These are phyloP conservation scores for Drosophila micromelanica DNA, from an alignment of 1,140 invertebrate genomes.

Conservation along the genomic window DNA sequence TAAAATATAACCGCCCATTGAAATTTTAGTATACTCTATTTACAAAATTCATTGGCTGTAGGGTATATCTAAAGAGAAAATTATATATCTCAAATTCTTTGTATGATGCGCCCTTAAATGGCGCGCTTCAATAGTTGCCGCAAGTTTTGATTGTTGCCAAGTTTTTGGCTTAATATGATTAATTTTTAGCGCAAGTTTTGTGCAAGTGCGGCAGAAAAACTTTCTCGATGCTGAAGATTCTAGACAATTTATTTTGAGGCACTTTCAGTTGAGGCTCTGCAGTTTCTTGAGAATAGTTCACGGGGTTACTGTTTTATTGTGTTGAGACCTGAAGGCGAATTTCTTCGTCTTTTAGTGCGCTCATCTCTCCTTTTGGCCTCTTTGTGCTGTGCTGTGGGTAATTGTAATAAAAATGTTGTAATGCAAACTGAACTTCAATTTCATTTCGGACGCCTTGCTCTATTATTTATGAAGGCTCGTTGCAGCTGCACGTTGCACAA, in stretches of 20 bases:
- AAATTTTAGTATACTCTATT: not conserved
- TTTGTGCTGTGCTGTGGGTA: slow-evolving; percentile 23
- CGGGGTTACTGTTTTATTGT: slow-evolving; percentile 14
- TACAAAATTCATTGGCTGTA: not conserved
- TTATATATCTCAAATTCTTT: not conserved
- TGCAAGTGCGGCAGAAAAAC: slow-evolving; percentile 26
- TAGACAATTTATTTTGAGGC: slow-evolving; percentile 37
- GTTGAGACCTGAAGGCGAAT: slow-evolving; percentile 15
- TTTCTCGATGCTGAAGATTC: slow-evolving; percentile 17
- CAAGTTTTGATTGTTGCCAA: slow-evolving; percentile 70
- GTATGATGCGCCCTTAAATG: slow-evolving; percentile 5
- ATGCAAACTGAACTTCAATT: slow-evolving; percentile 59
- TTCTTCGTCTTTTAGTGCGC: not conserved
- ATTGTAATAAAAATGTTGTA: slow-evolving; percentile 58
- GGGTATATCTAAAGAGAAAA: not conserved
- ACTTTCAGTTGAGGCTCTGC: not conserved
- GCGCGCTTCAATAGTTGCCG: slow-evolving; percentile 39
- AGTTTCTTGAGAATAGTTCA: slow-evolving; percentile 14
- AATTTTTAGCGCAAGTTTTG: slow-evolving; percentile 57
- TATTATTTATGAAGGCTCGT: slow-evolving; percentile 65
- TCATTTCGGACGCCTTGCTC: slow-evolving; percentile 57
- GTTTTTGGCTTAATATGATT: slow-evolving; percentile 62
- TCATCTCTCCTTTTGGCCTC: not conserved
- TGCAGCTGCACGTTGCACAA: slow-evolving; percentile 48
- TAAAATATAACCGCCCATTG: not conserved